Conservation (phyloP, 1,140 invertebrate genomes). For the Drosophila erecta region DNA sequence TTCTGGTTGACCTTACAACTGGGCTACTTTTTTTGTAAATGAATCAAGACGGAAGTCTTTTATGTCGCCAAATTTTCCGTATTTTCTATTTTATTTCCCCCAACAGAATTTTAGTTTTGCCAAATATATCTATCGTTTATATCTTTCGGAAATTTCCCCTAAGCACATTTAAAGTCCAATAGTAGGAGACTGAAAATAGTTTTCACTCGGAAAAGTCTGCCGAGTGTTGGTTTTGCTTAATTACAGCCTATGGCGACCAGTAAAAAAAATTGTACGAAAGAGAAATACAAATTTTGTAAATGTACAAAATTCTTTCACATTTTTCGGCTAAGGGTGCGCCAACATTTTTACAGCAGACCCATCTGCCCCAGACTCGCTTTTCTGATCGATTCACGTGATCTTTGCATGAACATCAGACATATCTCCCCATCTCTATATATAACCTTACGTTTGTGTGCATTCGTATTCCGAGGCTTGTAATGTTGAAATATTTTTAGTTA, state of each 20-base stretch:
- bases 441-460: slow-evolving; percentile 32
- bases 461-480: slow-evolving; percentile 29
- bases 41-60: slow-evolving; percentile 40
- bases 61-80: slow-evolving; percentile 30
- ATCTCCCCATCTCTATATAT: slow-evolving; percentile 41
- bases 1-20: slow-evolving; percentile 45
- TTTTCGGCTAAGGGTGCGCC: slow-evolving; percentile 28
- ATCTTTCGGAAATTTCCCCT: slow-evolving; percentile 16
- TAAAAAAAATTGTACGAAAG: slow-evolving; percentile 2
- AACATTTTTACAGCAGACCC: slow-evolving; percentile 38
- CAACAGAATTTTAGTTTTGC: background rate
- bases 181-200: slow-evolving; percentile 36
- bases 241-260: background rate
- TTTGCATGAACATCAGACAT: slow-evolving; percentile 53
- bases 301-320: slow-evolving; percentile 7
- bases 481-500: slow-evolving; percentile 64
- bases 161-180: slow-evolving; percentile 31
- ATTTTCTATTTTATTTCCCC: slow-evolving; percentile 25
- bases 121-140: background rate
- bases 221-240: background rate
- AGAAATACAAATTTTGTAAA: slow-evolving; percentile 2
- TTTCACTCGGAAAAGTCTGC: slow-evolving; percentile 2
- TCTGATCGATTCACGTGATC: slow-evolving; percentile 57
- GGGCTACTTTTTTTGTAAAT: slow-evolving; percentile 33
- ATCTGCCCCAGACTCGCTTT: slow-evolving; percentile 26